Evolutionary conservation across 1,140 invertebrate species (phyloP).

Genomic region (Chionoecetes opilio): DNA sequence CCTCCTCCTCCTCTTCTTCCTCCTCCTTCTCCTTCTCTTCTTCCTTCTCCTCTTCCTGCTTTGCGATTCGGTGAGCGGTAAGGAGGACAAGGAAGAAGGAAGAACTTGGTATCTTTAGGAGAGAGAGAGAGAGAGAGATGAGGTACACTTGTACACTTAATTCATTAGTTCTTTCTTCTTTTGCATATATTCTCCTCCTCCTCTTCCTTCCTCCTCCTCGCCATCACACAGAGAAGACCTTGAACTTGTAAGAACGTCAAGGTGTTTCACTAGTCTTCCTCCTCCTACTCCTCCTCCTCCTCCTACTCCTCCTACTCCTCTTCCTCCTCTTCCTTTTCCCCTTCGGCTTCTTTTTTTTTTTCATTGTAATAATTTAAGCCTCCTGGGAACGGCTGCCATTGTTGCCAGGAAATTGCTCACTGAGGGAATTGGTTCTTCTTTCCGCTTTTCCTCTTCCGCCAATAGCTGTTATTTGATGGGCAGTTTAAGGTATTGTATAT

Average conservation of each 20-base stretch:
- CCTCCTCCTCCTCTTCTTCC: not conserved
- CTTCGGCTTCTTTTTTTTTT: no score
- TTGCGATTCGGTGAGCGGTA: no score
- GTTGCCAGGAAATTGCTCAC: not conserved
- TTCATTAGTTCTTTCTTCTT: not conserved
- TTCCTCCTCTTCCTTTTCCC: no score
- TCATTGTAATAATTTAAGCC: no score
- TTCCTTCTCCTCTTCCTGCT: no score
- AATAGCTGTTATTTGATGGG: not conserved
- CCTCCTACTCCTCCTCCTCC: slow-evolving; percentile 12
- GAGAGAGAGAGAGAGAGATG: slow-evolving; percentile 6
- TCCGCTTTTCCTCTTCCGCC: not conserved
- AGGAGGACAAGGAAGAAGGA: no score
- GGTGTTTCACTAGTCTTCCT: not conserved
- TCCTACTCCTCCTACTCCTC: no score
- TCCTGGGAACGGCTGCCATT: not conserved
- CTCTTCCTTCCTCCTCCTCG: not conserved
- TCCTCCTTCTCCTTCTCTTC: no score
- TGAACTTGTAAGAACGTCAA: not conserved
- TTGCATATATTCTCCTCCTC: not conserved
- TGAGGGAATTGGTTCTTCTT: not conserved
- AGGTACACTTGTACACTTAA: not conserved
- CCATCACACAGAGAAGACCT: not conserved
- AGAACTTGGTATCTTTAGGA: no score
- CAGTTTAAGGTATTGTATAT: not conserved